Evolutionary conservation across 2,797 vertebrate genomes (phyloP).

Genomic region (Emydoidea blandingii): DNA sequence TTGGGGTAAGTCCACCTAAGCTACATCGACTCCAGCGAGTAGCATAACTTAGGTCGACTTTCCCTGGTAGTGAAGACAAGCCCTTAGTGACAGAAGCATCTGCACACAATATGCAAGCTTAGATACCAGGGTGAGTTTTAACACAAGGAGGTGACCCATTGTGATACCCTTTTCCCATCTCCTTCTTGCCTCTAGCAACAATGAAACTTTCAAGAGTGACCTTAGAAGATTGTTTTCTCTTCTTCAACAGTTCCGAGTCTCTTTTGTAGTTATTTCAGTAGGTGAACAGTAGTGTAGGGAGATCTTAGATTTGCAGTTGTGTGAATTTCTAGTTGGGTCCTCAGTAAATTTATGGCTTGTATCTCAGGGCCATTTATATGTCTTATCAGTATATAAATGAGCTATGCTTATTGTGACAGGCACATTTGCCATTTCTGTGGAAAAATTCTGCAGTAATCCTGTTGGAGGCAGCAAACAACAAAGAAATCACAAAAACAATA

Average conservation of each 20-base stretch:
- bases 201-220: slow-evolving; percentile 1
- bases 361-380: slow-evolving; percentile 10
- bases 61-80: no score
- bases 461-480: slow-evolving; percentile 82
- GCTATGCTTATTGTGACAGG: not conserved
- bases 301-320: not conserved
- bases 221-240: not conserved
- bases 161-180: not conserved
- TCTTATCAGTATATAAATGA: slow-evolving; percentile 8
- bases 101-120: not conserved
- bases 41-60: no score
- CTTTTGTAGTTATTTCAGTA: not conserved
- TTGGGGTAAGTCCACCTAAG: no score
- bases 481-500: slow-evolving; percentile 41
- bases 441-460: slow-evolving; percentile 69
- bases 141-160: not conserved
- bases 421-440: not conserved
- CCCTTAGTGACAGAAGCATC: not conserved
- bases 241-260: not conserved
- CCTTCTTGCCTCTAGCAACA: not conserved
- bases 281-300: not conserved
- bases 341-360: not conserved
- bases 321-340: not conserved
- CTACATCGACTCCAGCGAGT: no score
- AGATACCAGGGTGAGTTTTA: not conserved